phyloP scores from a whole-genome alignment of 2,113 vertebrate genomes.

The Accipiter virgatus region DNA sequence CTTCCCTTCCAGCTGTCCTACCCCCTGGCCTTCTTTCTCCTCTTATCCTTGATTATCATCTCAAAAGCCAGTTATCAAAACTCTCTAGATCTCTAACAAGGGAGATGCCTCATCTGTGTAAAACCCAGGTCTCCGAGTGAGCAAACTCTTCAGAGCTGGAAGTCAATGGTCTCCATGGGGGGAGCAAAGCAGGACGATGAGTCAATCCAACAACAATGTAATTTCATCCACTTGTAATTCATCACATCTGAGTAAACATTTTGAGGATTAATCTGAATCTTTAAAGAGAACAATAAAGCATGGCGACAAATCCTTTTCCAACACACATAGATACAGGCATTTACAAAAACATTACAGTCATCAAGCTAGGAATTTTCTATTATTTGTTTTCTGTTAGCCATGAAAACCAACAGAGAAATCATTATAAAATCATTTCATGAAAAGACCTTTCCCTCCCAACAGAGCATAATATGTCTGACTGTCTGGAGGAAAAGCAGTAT shows the following conservation, averaged over 20 bases:
- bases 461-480: neutral
- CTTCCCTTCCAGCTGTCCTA: neutral
- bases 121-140: neutral
- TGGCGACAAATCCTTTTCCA: neutral
- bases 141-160: neutral
- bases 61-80: neutral
- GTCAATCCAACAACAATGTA: neutral
- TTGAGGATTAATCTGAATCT: neutral
- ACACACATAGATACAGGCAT: neutral
- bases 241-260: conserved; percentile 42
- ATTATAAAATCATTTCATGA: neutral
- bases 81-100: neutral
- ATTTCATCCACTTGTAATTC: conserved; percentile 18
- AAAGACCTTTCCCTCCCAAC: neutral
- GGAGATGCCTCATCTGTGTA: neutral
- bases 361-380: neutral
- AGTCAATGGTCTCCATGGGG: neutral
- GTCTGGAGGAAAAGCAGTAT: neutral
- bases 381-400: neutral
- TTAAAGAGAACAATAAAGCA: neutral
- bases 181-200: neutral
- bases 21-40: fast-evolving
- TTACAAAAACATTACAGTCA: conserved; percentile 7
- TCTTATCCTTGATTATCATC: neutral
- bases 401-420: neutral